Base-by-base conservation (phyloP, 2,888 invertebrate genomes). In the Eupithecia insigniata region DNA sequence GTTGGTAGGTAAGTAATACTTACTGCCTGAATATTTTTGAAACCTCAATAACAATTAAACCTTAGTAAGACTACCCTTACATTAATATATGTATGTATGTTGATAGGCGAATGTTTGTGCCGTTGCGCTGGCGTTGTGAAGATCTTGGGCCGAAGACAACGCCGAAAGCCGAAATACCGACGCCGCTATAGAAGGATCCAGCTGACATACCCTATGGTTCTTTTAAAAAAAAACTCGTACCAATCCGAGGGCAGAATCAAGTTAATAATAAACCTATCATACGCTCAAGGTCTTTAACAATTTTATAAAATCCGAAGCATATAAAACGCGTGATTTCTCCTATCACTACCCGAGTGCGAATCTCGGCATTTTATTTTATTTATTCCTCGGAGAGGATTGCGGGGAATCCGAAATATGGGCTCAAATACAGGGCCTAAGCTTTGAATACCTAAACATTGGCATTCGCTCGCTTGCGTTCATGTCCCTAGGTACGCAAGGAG, bases 361-460 rank as follows among this genome's bases (percentile, higher is more conserved):
- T 74, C 76, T 72, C 66, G 71, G 26, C 72, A n/a, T 46, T 69
- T 32, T 46, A 72, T 70, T 74, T 66, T 72, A 55, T 70, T 66
- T 72, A 75, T 74, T 74, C 69, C 72, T 62, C 51, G 14, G 61
- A 68, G 70, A 73, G 60, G 46, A 28, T 58, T 60, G 36, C 30
- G n/a, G 32, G 67, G 46, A 60, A 60, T 70, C 46, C 66, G 39
- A 72, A 67, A 72, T 69, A 72, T 73, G 70, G 66, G 64, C 62
- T 66, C 73, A 69, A 76, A 30, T 30, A 60, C 28, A 60, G 22
- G 30, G 60, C 30, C n/a, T 60, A 18, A 18, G 51, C 58, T 46
- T 36, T 67, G 70, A 74, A 76, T 76, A 26, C 69, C 68, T 70
- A 74, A 74, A 62, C 66, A 69, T 70, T 78, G 66, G 66, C 66